Percentiles rank a stretch among this genome's conserved stretches.
phyloP scores from a whole-genome alignment of 2,888 invertebrate species.

The Ormyrus labotus region DNA sequence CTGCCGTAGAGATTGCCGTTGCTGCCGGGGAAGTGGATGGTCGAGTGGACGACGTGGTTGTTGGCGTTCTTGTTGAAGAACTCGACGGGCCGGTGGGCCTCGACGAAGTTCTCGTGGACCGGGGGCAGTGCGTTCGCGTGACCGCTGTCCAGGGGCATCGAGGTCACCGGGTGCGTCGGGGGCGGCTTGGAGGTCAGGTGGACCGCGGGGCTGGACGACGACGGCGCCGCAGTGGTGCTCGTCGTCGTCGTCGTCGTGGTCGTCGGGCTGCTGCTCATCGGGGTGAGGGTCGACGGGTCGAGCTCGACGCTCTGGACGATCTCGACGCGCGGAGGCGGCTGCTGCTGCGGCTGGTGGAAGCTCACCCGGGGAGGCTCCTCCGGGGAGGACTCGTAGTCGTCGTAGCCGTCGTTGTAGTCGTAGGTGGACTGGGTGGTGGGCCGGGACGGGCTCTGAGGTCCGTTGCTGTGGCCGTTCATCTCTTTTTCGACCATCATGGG shows the following conservation, averaged over 20 bases:
- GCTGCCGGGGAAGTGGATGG: constrained; percentile 59
- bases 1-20: constrained; percentile 52
- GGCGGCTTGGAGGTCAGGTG: constrained; percentile 19
- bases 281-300: not conserved
- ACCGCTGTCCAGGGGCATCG: constrained; percentile 65
- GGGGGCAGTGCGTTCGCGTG: constrained; percentile 46
- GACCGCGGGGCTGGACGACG: not conserved
- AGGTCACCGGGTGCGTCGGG: constrained; percentile 59
- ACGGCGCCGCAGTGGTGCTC: not conserved
- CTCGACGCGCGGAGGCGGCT: constrained; percentile 18
- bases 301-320: constrained; percentile 13
- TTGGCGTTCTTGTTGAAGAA: constrained; percentile 52
- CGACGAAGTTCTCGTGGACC: constrained; percentile 62
- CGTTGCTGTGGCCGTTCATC: constrained; percentile 53
- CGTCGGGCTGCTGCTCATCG: constrained; percentile 17
- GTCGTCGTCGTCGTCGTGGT: constrained; percentile 4
- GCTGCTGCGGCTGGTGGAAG: constrained; percentile 13
- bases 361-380: constrained; percentile 20
- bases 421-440: constrained; percentile 21
- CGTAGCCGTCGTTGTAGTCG: constrained; percentile 71
- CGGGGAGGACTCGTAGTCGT: constrained; percentile 63
- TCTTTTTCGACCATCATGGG: constrained; percentile 25
- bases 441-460: constrained; percentile 53
- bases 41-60: constrained; percentile 59
- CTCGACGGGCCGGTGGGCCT: constrained; percentile 57